A percentile compares a stretch with the other conserved stretches of the same genome.
Evolutionary conservation across 2,113 vertebrate genomes (phyloP).

Genomic region (Carassius auratus): DNA sequence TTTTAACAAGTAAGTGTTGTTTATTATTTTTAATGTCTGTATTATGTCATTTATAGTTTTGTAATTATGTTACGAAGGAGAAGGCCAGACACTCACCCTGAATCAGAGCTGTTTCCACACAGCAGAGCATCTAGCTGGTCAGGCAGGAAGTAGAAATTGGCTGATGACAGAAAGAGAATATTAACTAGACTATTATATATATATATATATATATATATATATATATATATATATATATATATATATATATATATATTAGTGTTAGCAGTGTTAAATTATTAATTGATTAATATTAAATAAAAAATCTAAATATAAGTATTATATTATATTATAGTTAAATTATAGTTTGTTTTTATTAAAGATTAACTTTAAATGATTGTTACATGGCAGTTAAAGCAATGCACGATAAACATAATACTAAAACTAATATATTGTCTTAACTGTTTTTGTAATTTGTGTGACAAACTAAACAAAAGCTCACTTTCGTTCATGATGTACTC

Average conservation of each 20-base stretch:
- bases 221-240: no score
- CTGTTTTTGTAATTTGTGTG: neutral
- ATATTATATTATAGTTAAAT: no score
- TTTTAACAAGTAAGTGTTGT: neutral
- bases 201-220: no score
- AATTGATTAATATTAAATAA: neutral
- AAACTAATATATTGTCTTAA: neutral
- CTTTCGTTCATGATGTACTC: conserved; percentile 92
- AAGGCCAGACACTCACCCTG: conserved; percentile 83
- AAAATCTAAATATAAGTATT: no score
- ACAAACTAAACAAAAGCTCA: conserved; percentile 69
- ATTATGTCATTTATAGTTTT: neutral
- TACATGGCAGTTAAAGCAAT: neutral
- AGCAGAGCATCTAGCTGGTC: conserved; percentile 87
- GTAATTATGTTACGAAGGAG: neutral
- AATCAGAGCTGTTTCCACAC: conserved; percentile 96
- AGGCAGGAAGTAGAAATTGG: conserved; percentile 90
- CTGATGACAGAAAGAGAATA: conserved; percentile 71
- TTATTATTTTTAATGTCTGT: neutral
- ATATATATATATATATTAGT: no score
- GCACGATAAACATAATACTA: neutral
- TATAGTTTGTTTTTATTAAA: neutral
- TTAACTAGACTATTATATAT: neutral
- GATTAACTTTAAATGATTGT: neutral
- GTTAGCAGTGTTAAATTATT: neutral